These are phyloP conservation scores for Maconellicoccus hirsutus DNA, from an alignment of 1,140 invertebrate genomes.

Conservation along the genomic window DNA sequence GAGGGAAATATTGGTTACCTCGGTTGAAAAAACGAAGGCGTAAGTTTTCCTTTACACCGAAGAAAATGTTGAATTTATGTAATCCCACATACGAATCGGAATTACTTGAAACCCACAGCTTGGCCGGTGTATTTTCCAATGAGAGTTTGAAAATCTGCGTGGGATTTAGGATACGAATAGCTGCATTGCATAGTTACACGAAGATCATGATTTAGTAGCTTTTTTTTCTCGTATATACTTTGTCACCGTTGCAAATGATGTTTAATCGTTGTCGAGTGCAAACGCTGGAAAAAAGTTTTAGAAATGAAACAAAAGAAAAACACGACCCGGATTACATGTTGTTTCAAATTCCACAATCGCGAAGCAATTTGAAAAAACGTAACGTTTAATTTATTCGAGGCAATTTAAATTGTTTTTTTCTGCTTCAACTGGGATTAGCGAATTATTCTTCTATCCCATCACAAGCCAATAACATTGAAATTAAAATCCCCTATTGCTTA, in stretches of 20 bases:
- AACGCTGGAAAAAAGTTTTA: not conserved
- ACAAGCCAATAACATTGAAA: too few relatives aligned
- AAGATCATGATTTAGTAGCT: not conserved
- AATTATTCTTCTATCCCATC: not conserved
- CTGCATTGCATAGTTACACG: too few relatives aligned
- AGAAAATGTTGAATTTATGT: too few relatives aligned
- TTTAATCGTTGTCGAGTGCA: not conserved
- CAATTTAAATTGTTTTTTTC: conserved; percentile 2
- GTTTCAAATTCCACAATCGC: not conserved
- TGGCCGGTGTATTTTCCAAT: not conserved
- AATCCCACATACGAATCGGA: too few relatives aligned
- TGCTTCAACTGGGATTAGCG: not conserved
- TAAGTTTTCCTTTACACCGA: too few relatives aligned
- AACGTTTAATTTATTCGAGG: not conserved
- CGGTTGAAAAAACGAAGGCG: too few relatives aligned
- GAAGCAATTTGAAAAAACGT: not conserved
- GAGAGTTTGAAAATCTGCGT: not conserved
- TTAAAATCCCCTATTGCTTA: too few relatives aligned
- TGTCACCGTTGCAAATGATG: not conserved
- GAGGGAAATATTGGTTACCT: too few relatives aligned
- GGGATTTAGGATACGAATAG: too few relatives aligned
- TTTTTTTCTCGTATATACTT: not conserved
- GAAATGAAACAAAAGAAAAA: not conserved
- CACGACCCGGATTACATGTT: not conserved
- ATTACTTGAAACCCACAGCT: too few relatives aligned